Evolutionary conservation across 2,113 vertebrate species (phyloP).

Genomic region (Hiodon alosoides): DNA sequence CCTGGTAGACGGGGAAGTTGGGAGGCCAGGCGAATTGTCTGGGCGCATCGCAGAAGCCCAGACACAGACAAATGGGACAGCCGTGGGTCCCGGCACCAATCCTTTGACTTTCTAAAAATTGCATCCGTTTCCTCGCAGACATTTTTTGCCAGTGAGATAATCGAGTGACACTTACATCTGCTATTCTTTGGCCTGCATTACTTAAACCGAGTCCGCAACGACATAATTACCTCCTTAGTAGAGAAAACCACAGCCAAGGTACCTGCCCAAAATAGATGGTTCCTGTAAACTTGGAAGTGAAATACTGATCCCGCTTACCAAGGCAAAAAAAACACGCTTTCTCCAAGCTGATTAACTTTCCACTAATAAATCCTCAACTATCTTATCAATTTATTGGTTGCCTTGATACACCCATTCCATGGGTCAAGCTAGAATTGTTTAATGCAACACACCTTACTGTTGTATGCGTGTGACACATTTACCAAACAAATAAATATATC

Average conservation of each 20-base stretch:
- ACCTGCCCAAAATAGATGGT: conserved; percentile 19
- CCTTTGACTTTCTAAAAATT: conserved; percentile 51
- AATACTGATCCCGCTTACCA: conserved; percentile 6
- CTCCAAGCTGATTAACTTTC: background rate
- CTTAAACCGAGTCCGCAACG: conserved; percentile 22
- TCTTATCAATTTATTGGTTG: too few relatives aligned
- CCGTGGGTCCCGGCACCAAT: conserved; percentile 37
- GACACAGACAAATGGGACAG: conserved; percentile 59
- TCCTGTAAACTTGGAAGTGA: conserved; percentile 22
- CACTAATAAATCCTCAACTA: too few relatives aligned
- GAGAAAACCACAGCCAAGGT: conserved; percentile 29
- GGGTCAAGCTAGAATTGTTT: too few relatives aligned
- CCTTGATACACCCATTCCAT: too few relatives aligned
- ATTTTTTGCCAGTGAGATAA: conserved; percentile 39
- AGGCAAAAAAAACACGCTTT: conserved; percentile 13
- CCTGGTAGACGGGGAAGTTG: conserved; percentile 57
- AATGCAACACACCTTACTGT: background rate
- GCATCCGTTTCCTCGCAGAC: conserved; percentile 36
- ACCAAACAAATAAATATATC: background rate
- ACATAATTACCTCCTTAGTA: conserved; percentile 16
- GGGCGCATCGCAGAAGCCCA: conserved; percentile 51
- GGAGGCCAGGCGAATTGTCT: conserved; percentile 53
- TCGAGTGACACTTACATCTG: conserved; percentile 32
- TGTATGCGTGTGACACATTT: background rate
- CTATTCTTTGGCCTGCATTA: conserved; percentile 32